phyloP scores from a whole-genome alignment of 2,113 vertebrate species.

The Carassius gibelio region DNA sequence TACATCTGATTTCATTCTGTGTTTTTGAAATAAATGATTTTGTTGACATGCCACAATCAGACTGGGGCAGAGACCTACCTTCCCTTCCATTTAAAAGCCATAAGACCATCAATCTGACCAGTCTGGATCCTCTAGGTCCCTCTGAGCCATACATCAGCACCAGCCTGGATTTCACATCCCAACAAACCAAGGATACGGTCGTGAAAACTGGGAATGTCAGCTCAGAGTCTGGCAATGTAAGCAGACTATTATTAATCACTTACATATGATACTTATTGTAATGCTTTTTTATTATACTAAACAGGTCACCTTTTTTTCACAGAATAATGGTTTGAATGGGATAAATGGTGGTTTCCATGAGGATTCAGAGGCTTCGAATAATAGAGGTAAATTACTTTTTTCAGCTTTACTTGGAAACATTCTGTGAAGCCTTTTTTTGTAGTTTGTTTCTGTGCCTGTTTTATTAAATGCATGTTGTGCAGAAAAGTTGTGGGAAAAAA shows the following conservation, averaged over 20 bases:
- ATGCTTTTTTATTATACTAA: neutral
- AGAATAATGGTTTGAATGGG: constrained; percentile 81
- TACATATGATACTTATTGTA: neutral
- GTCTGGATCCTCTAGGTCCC: constrained; percentile 95
- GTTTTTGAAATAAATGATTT: constrained; percentile 73
- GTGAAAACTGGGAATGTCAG: constrained; percentile 69
- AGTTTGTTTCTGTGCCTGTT: neutral
- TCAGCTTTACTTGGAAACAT: neutral
- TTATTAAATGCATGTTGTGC: constrained; percentile 35
- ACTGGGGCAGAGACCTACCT: constrained; percentile 92
- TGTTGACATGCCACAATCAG: constrained; percentile 79
- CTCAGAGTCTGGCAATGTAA: constrained; percentile 77
- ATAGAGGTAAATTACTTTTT: constrained; percentile 83
- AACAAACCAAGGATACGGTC: constrained; percentile 61
- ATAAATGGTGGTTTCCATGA: constrained; percentile 82
- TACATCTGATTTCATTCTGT: constrained; percentile 42
- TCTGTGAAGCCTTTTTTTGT: neutral
- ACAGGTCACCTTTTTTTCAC: constrained; percentile 38
- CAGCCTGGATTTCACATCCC: constrained; percentile 79
- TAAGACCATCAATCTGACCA: constrained; percentile 99
- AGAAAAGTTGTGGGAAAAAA: neutral
- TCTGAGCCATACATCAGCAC: constrained; percentile 80
- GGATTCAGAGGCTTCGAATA: constrained; percentile 75
- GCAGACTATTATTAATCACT: constrained; percentile 58
- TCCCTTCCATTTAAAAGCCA: constrained; percentile 92